Base-by-base conservation (phyloP, 37 sponge, comb jelly and placozoan species). In the Chondrosia reniformis region DNA sequence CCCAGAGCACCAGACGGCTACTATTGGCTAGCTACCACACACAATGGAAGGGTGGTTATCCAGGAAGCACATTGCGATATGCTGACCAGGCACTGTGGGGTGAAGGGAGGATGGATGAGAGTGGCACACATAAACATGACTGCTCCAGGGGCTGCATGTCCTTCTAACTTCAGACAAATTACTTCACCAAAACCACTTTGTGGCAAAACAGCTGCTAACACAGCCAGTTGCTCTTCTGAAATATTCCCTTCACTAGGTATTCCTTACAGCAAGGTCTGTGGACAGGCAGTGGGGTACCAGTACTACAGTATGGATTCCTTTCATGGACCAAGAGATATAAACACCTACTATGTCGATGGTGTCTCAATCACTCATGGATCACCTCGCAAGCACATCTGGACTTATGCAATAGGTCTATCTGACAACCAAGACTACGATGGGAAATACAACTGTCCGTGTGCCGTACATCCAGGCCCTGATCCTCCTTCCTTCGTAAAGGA, bases 281-380 rank as follows among this genome's bases (percentile, higher is more conserved):
- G 34, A 2, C 66, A 64, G 66, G 66, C 7, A 7, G 66, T 64
- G 25, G 34, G 66, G 2, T 64, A 64, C 66, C 66, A 64, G 34
- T 10, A 4, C 33, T 33, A 32, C 34, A 30, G 19, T 2, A 56
- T 56, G 58, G 58, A 56, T 28, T n/a, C 25, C n/a, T 56, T 56
- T 28, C 3, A 56, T n/a, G 2, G 3, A 28, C 3, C 25, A 5
- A 5, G 58, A 2, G 27, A 28, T 56, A 56, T 56, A 28, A 28
- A 56, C 6, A 28, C 58, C 4, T 28, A 56, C 58, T 56, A 56
- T 56, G 58, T 56, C n/a, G 58, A 56, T 6, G 58, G 58, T 28
- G 27, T 56, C 58, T 56, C 58, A n/a, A 56, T 56, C 58, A 56
- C 58, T 2, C 27, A 56, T 5, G 58, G 58, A n/a, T 56, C 58